Evolutionary conservation across 2,113 vertebrate genomes (phyloP).

Genomic region (Andinoacara biseriatus): DNA sequence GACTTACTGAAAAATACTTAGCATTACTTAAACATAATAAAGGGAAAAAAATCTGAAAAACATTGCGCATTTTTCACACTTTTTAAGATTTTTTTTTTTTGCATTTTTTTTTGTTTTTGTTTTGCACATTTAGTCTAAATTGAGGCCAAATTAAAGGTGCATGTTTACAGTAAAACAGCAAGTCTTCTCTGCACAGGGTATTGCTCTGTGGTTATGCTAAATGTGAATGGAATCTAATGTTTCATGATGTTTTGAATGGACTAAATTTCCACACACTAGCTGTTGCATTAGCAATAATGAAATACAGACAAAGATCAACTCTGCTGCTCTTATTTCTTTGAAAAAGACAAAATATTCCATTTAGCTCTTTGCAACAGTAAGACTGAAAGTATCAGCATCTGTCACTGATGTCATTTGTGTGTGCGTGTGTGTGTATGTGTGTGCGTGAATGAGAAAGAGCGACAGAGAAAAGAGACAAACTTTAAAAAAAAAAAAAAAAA

Average conservation of each 20-base stretch:
- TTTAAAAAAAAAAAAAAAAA: background rate
- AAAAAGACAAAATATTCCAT: conserved; percentile 70
- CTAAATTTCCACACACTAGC: conserved; percentile 53
- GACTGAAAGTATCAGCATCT: conserved; percentile 64
- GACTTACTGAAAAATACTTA: background rate
- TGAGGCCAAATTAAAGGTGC: background rate
- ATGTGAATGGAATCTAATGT: conserved; percentile 37
- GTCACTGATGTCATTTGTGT: conserved; percentile 1
- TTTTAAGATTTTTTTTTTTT: background rate
- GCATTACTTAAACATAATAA: background rate
- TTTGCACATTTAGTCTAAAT: conserved; percentile 4
- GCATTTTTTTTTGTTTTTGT: background rate
- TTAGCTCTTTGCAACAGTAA: conserved; percentile 54
- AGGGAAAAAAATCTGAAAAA: background rate
- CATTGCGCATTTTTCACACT: background rate
- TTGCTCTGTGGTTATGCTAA: background rate
- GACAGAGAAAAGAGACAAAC: background rate
- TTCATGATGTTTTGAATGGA: conserved; percentile 33
- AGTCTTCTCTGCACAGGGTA: conserved; percentile 17
- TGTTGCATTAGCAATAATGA: conserved; percentile 48
- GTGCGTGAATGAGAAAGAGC: background rate
- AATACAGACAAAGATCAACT: conserved; percentile 34
- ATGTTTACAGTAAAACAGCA: conserved; percentile 21
- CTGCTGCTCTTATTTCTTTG: conserved; percentile 53
- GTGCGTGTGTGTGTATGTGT: background rate